These are phyloP conservation scores for Tryphoninae sp. DNA, from an alignment of 2,888 invertebrate genomes.

Conservation along the genomic window DNA sequence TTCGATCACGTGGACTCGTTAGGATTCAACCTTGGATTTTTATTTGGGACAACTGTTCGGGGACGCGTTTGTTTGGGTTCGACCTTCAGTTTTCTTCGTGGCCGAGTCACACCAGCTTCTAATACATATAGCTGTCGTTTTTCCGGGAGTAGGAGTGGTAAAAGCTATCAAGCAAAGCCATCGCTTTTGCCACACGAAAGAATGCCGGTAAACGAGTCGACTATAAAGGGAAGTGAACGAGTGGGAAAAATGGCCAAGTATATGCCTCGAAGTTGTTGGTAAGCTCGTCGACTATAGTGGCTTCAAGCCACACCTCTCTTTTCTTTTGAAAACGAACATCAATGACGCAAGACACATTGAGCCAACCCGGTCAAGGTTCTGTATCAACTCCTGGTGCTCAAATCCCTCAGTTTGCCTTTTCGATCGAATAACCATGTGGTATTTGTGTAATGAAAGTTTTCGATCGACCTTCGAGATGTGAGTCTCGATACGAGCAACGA, in stretches of 20 bases:
- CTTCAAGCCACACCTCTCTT: background rate
- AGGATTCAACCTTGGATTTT: too few species aligned
- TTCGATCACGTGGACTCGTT: too few species aligned
- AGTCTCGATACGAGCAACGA: background rate
- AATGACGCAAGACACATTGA: background rate
- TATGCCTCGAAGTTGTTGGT: conserved; percentile 1
- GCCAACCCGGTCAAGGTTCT: too few species aligned
- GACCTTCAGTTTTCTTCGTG: too few species aligned
- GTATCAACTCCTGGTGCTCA: too few species aligned
- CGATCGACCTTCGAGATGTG: background rate
- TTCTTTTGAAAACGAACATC: background rate
- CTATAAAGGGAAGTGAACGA: background rate
- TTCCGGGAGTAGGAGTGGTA: background rate
- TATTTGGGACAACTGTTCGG: too few species aligned
- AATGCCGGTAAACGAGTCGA: conserved; percentile 1
- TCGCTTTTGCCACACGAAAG: background rate
- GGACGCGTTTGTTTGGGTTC: too few species aligned
- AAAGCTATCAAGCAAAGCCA: conserved; percentile 10
- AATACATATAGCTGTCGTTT: background rate
- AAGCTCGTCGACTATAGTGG: conserved; percentile 12
- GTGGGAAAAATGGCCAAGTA: background rate
- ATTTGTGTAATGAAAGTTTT: background rate
- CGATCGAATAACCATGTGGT: background rate
- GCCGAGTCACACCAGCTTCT: too few species aligned
- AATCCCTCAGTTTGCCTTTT: background rate